A percentile compares a stretch with the other conserved stretches of the same genome.
Evolutionary conservation across 2,888 invertebrate species (phyloP).

Genomic region (Pachycephus smyrnensis): DNA sequence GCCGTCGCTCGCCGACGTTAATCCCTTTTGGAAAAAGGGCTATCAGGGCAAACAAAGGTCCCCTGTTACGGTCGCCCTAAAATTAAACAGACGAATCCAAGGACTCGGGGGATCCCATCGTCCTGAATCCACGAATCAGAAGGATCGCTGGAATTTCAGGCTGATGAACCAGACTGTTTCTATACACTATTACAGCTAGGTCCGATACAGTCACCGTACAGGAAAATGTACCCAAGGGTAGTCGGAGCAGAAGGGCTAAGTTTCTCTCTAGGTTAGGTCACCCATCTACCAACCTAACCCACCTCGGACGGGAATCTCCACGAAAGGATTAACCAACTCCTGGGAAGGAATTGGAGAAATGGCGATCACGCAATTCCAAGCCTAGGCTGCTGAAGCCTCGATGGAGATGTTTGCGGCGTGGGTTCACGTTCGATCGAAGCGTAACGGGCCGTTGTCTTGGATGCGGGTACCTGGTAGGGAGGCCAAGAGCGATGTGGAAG

Average conservation of each 20-base stretch:
- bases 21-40: slow-evolving; percentile 23
- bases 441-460: slow-evolving; percentile 65
- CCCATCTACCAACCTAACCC: background rate
- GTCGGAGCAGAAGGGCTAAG: background rate
- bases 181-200: background rate
- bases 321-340: background rate
- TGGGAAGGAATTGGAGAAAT: background rate
- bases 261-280: background rate
- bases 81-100: slow-evolving; percentile 4
- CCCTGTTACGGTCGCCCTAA: slow-evolving; percentile 11
- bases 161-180: background rate
- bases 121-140: background rate
- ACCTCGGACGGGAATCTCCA: background rate
- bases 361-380: slow-evolving; percentile 34
- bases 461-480: slow-evolving; percentile 61
- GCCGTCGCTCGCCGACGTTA: slow-evolving; percentile 15
- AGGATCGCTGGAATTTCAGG: background rate
- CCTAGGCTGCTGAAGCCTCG: slow-evolving; percentile 50
- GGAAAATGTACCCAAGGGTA: background rate
- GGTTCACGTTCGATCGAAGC: slow-evolving; percentile 62
- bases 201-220: background rate
- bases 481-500: background rate
- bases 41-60: slow-evolving; percentile 20
- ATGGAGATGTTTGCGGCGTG: slow-evolving; percentile 59
- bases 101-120: background rate